Evolutionary conservation across 1,140 invertebrate genomes (phyloP), one percentile per base, ranked within the genome.

Genomic region (Magallana gigas): DNA sequence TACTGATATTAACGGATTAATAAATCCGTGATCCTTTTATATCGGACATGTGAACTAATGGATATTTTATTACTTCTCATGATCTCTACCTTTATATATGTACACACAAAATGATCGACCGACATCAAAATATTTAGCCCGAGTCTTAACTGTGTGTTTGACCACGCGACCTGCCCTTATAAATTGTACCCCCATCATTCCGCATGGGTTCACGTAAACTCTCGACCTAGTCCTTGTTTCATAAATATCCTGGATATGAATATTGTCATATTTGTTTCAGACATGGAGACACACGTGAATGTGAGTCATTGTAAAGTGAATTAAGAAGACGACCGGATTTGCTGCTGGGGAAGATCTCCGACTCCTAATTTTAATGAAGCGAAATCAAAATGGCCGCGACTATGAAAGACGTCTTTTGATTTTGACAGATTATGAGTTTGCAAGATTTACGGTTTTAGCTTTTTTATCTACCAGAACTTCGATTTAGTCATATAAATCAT

Each of bases 241-340:
- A 29, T 76, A 76, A 8, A 76, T 76, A 29, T 64, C 18, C 18
- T 18, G 16, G 60, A 64, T 64, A 64, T 64, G 18, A 64, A 64
- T 64, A 48, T 64, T 76, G 68, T 76, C 68, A 76, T 76, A 76
- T 76, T 76, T 76, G 68, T 76, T 76, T 76, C 11, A 76, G 68
- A 76, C 68, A 76, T 9, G 1, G 68, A 76, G 23, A 29, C 8
- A 36, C 68, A 76, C 36, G 23, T 76, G 23, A 29, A 76, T 76
- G 23, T 76, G 68, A 76, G 68, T 76, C 68, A 76, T 76, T 11
- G 5, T 48, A 48, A 48, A 76, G 11, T 29, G 23, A 76, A 76
- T 76, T 76, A 76, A 76, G 68, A 76, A 29, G 36, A 29, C 23
- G 68, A 18, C 68, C 18, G 6, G 23, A 29, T 36, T 76, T 76